Evolutionary conservation across 2,113 vertebrate genomes (phyloP).

Genomic region (Salvelinus alpinus): DNA sequence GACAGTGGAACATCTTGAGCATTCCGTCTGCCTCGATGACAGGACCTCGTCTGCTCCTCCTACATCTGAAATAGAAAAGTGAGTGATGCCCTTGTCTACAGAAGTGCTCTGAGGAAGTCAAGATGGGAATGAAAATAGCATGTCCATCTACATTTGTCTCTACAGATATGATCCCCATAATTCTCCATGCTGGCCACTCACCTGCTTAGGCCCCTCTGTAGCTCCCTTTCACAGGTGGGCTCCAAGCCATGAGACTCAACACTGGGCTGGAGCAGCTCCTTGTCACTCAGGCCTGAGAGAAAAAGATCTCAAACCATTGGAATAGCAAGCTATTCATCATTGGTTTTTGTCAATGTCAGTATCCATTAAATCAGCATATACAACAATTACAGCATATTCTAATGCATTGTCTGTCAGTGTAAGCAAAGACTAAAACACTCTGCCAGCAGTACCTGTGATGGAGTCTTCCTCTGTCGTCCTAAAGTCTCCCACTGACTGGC

Average conservation of each 20-base stretch:
- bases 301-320: background rate
- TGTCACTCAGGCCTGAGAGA: slow-evolving; percentile 63
- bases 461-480: slow-evolving; percentile 49
- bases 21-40: slow-evolving; percentile 83
- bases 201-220: slow-evolving; percentile 68
- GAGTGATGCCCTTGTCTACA: background rate
- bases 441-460: slow-evolving; percentile 55
- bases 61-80: slow-evolving; percentile 63
- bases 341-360: no score
- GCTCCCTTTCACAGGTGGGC: slow-evolving; percentile 44
- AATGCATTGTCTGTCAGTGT: background rate
- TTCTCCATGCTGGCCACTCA: slow-evolving; percentile 30
- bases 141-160: no score
- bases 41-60: slow-evolving; percentile 78
- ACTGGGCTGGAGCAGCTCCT: slow-evolving; percentile 60
- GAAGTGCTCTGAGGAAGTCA: background rate
- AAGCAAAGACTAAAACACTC: background rate
- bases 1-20: slow-evolving; percentile 91
- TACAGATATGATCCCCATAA: background rate
- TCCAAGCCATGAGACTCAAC: slow-evolving; percentile 52
- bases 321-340: background rate
- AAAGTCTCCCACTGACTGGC: slow-evolving; percentile 53
- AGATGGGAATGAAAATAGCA: no score
- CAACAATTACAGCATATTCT: no score
- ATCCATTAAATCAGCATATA: background rate